Percentiles rank a stretch among this genome's conserved stretches.
These are phyloP conservation scores for Hippocampus mohnikei DNA, from an alignment of 2,113 vertebrate genomes.

Conservation along the genomic window DNA sequence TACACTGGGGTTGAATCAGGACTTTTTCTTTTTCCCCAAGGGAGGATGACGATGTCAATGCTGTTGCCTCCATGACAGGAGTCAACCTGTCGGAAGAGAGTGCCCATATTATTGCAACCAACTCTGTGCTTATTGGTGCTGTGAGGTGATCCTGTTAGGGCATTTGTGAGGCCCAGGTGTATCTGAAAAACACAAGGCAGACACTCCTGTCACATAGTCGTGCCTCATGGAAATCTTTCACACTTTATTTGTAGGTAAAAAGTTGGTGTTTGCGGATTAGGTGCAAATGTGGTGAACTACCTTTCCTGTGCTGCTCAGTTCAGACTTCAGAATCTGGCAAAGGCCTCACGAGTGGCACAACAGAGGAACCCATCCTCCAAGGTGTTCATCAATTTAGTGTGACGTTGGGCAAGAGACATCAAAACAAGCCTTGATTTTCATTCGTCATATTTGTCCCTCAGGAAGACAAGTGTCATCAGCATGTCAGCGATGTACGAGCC, in stretches of 20 bases:
- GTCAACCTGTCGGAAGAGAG: slow-evolving; percentile 91
- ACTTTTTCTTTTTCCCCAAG: slow-evolving; percentile 48
- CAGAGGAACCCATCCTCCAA: too few species aligned
- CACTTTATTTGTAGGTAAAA: too few species aligned
- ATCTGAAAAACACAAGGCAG: neutral
- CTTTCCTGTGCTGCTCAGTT: too few species aligned
- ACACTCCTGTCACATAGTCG: neutral
- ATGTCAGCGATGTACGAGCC: slow-evolving; percentile 79
- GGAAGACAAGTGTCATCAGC: slow-evolving; percentile 85
- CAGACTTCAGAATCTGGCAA: too few species aligned
- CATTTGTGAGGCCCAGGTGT: slow-evolving; percentile 70
- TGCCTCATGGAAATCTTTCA: neutral
- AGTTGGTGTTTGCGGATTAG: too few species aligned
- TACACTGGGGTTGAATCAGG: neutral
- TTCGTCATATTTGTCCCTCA: slow-evolving; percentile 41
- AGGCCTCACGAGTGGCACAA: too few species aligned
- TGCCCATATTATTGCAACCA: slow-evolving; percentile 86
- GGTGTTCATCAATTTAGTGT: too few species aligned
- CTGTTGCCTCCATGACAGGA: slow-evolving; percentile 90
- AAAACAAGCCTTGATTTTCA: too few species aligned
- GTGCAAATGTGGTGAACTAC: too few species aligned
- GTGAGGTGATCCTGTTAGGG: slow-evolving; percentile 90
- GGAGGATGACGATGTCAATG: slow-evolving; percentile 91
- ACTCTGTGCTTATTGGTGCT: slow-evolving; percentile 83
- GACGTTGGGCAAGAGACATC: too few species aligned